Conservation (phyloP, 2,888 invertebrate genomes). For the Meghimatium bilineatum region DNA sequence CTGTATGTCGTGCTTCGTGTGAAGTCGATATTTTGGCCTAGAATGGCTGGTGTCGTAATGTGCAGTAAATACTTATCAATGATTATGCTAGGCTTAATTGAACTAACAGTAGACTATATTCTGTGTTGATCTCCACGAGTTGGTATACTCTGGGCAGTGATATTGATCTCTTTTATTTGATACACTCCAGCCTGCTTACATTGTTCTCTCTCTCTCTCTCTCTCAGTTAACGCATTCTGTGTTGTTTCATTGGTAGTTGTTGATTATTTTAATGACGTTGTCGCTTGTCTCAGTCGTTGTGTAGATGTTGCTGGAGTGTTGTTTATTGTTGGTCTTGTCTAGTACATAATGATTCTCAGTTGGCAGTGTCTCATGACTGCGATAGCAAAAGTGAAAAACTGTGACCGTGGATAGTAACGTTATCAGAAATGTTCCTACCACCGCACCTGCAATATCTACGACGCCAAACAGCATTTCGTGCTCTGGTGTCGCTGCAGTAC, state of each 20-base stretch:
- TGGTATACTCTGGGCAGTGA: too few relatives aligned
- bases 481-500: neutral
- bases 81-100: too few relatives aligned
- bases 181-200: too few relatives aligned
- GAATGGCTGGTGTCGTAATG: too few relatives aligned
- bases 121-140: too few relatives aligned
- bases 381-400: conserved; percentile 66
- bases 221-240: neutral
- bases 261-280: conserved; percentile 58
- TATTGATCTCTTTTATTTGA: too few relatives aligned
- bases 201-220: neutral
- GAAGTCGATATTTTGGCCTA: too few relatives aligned
- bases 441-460: conserved; percentile 73
- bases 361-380: conserved; percentile 48
- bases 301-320: conserved; percentile 47
- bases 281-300: conserved; percentile 59
- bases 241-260: conserved; percentile 4
- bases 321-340: conserved; percentile 40
- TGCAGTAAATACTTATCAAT: too few relatives aligned
- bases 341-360: conserved; percentile 50
- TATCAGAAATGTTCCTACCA: conserved; percentile 74
- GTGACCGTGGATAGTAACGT: conserved; percentile 72
- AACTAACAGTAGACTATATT: too few relatives aligned
- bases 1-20: too few relatives aligned
- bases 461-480: conserved; percentile 61